Evolutionary conservation across 1,140 invertebrate genomes (phyloP), one percentile per base, ranked within the genome.

Genomic region (Heliothis subflexa): DNA sequence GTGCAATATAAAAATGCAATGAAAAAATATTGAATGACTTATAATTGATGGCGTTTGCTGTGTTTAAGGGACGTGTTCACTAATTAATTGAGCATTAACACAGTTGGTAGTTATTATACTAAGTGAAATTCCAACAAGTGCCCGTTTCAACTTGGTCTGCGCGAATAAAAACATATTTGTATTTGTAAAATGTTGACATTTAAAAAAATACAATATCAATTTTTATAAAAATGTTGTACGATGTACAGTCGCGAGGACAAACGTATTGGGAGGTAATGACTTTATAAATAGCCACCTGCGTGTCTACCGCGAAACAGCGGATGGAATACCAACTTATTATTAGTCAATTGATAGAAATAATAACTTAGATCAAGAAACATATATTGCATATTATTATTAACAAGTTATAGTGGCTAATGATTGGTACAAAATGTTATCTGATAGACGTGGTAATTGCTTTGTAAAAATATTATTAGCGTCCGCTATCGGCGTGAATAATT

Each of bases 11-110:
- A 62, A 62, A 75, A 61, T 62, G 45, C 72, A 62, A 61, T 16
- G 59, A 75, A 75, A 61, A 75, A 75, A 62, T 49, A 62, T 62
- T 47, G 49, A 50, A 74, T 74, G 72, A 75, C 33, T 62, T 52
- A 49, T 75, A 75, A 75, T 75, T 75, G 72, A 75, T 75, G 21
- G 5, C 50, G 50, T 57, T 75, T 50, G 59, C 62, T 52, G 59
- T 61, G 13, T 62, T 28, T 50, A 25, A 74, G 40, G 47, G 45
- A 61, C 57, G 72, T 62, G 55, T 75, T 50, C 57, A 16, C 21
- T 75, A 61, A 62, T 73, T 73, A 59, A 73, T 75, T 75, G 68
- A 40, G 50, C 52, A 71, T 71, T 71, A 71, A 75, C 72, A 16
- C 57, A 49, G 45, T 75, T 50, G 72, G 16, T n/a, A n/a, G 40